Percentiles rank a stretch among this genome's conserved stretches.
Evolutionary conservation across 2,797 vertebrate species (phyloP).

Genomic region (Etheostoma nigrum): DNA sequence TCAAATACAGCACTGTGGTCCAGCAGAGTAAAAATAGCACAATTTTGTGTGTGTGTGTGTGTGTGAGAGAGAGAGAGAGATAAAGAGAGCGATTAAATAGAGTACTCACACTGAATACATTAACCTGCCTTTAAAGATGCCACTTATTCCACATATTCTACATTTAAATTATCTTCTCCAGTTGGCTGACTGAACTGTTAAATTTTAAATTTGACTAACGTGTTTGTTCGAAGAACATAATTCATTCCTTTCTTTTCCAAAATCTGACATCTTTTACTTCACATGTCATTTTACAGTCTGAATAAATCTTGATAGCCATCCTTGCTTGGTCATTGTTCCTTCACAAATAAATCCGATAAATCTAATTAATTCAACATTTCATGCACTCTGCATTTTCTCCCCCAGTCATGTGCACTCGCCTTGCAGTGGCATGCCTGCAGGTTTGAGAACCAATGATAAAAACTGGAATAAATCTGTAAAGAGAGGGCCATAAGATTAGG

Average conservation of each 20-base stretch:
- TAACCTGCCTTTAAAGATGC: slow-evolving; percentile 15
- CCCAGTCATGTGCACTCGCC: neutral
- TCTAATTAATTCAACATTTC: neutral
- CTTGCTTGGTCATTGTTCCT: neutral
- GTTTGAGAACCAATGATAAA: neutral
- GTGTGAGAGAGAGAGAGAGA: neutral
- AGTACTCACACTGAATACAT: slow-evolving; percentile 33
- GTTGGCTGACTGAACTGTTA: neutral
- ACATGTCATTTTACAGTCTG: neutral
- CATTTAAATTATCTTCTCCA: neutral
- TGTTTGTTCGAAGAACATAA: neutral
- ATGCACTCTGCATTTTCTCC: neutral
- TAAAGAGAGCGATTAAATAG: slow-evolving; percentile 24
- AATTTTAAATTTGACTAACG: neutral
- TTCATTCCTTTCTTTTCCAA: neutral
- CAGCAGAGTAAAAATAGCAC: no score
- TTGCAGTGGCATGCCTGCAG: neutral
- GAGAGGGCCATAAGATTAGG: neutral
- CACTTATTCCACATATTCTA: neutral
- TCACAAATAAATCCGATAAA: neutral
- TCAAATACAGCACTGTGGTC: no score
- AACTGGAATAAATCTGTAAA: neutral
- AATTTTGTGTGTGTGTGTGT: neutral
- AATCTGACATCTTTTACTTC: neutral
- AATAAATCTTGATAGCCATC: neutral